Conservation (phyloP, 2,888 invertebrate species). For the Pemphredon lugubris region DNA sequence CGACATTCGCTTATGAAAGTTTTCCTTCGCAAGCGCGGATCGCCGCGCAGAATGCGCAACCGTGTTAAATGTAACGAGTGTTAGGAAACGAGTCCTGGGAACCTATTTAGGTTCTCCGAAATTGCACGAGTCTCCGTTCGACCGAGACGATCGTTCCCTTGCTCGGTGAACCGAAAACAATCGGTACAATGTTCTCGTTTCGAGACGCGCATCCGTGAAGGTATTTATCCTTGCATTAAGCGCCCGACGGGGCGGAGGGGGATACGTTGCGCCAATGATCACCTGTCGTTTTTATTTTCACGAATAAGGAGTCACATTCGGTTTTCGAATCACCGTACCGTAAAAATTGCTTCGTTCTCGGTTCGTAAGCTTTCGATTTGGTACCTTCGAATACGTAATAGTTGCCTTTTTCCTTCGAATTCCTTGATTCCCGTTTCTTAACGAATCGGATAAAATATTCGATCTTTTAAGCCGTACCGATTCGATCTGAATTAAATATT, state of each 20-base stretch:
- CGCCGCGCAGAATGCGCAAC: conserved; percentile 32
- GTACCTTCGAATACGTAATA: too few species aligned
- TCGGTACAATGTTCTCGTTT: conserved; percentile 47
- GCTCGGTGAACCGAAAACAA: conserved; percentile 54
- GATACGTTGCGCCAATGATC: not conserved
- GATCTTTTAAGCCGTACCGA: too few species aligned
- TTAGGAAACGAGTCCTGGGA: conserved; percentile 32
- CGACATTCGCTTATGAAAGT: conserved; percentile 75
- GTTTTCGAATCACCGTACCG: not conserved
- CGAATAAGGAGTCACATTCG: not conserved
- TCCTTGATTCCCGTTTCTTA: too few species aligned
- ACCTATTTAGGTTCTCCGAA: conserved; percentile 51
- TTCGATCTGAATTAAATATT: too few species aligned
- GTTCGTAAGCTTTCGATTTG: too few species aligned
- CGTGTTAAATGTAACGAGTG: conserved; percentile 50
- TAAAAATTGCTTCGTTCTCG: too few species aligned
- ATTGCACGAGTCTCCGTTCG: conserved; percentile 42
- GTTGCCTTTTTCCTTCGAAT: too few species aligned
- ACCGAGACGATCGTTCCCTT: conserved; percentile 48
- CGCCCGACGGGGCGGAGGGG: not conserved
- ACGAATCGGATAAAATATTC: too few species aligned
- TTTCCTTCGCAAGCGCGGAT: conserved; percentile 61
- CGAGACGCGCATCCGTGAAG: conserved; percentile 26
- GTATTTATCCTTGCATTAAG: conserved; percentile 41
- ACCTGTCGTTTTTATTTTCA: not conserved